phyloP scores from a whole-genome alignment of 1,140 invertebrate species.

The Drosophila santomea region DNA sequence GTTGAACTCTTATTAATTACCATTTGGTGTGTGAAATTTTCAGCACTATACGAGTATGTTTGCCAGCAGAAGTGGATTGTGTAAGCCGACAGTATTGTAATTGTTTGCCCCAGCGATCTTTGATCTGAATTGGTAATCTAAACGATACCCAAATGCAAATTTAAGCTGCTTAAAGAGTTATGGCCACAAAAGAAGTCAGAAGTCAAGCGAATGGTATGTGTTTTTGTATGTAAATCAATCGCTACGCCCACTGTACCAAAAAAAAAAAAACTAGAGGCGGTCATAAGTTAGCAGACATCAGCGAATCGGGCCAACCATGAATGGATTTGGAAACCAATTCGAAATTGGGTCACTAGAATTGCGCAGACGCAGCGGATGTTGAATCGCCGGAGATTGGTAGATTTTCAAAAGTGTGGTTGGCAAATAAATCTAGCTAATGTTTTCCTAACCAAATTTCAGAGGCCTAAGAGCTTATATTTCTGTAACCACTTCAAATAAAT shows the following conservation, averaged over 20 bases:
- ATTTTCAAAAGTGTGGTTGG: background rate
- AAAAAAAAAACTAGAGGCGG: conserved; percentile 21
- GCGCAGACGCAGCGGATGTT: conserved; percentile 61
- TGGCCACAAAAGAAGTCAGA: conserved; percentile 50
- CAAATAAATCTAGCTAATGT: conserved; percentile 4
- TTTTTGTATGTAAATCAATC: conserved; percentile 56
- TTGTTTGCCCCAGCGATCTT: conserved; percentile 53
- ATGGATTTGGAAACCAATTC: conserved; percentile 54
- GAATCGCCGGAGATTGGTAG: conserved; percentile 24
- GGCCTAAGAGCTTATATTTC: background rate
- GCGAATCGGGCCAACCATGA: conserved; percentile 39
- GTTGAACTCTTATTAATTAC: conserved; percentile 47
- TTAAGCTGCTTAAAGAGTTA: conserved; percentile 55
- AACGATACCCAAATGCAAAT: conserved; percentile 59
- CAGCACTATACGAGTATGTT: conserved; percentile 59
- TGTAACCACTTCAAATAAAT: background rate
- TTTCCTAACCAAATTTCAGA: background rate
- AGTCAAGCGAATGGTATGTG: conserved; percentile 41
- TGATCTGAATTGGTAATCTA: conserved; percentile 44
- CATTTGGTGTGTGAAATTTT: conserved; percentile 49
- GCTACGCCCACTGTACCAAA: conserved; percentile 43
- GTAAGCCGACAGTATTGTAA: conserved; percentile 36
- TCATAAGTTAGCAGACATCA: conserved; percentile 57
- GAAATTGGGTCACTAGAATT: conserved; percentile 75
- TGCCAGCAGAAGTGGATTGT: conserved; percentile 12